Conservation (phyloP, 1,140 invertebrate species). For the Portunus trituberculatus region DNA sequence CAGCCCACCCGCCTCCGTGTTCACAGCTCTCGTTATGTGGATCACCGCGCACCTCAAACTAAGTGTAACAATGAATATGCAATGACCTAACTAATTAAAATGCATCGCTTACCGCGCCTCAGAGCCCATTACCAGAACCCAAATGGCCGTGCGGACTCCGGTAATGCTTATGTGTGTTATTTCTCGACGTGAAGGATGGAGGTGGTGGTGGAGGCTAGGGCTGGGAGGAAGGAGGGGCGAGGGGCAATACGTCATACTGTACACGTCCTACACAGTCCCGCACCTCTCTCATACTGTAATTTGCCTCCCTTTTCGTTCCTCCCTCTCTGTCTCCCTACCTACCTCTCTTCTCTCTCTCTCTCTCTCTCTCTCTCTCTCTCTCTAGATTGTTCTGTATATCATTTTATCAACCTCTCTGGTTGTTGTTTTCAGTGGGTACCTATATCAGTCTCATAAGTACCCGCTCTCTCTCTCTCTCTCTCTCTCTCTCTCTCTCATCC, state of each 20-base stretch:
- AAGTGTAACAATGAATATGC: conserved; percentile 23
- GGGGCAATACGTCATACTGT: neutral
- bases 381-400: neutral
- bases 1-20: neutral
- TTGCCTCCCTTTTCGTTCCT: neutral
- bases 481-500: neutral
- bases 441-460: no score
- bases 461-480: neutral
- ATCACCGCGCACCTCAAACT: neutral
- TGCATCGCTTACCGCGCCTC: conserved; percentile 17
- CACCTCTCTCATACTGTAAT: conserved; percentile 2
- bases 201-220: neutral
- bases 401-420: no score
- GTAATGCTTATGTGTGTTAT: neutral
- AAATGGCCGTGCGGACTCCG: neutral
- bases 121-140: neutral
- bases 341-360: no score
- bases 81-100: conserved; percentile 4
- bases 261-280: neutral
- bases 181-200: neutral
- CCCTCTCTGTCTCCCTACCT: no score
- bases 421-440: no score
- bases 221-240: neutral
- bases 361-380: neutral
- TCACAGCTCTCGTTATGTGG: conserved; percentile 9